phyloP scores from a whole-genome alignment of 1,140 invertebrate genomes.

The Drosophila kanapiae region DNA sequence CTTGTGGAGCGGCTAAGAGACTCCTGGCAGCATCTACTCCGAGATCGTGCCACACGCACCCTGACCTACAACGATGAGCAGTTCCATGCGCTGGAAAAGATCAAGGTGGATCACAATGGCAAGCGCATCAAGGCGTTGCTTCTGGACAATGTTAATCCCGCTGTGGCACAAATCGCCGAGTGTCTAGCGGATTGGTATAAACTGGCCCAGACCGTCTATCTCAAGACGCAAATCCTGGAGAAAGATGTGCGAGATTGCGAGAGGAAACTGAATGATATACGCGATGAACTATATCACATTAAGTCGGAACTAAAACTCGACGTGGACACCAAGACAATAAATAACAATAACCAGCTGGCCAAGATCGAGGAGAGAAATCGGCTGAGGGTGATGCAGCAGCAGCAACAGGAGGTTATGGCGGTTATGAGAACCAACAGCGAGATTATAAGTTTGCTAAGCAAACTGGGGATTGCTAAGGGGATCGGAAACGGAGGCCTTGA shows the following conservation, averaged over 20 bases:
- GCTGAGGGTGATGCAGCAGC: constrained; percentile 68
- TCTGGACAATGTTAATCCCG: constrained; percentile 88
- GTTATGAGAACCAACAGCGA: constrained; percentile 68
- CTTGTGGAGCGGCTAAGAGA: constrained; percentile 93
- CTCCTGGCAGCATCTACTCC: constrained; percentile 95
- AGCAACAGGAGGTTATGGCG: constrained; percentile 70
- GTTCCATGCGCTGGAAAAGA: constrained; percentile 95
- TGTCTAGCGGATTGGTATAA: constrained; percentile 93
- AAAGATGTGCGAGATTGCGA: constrained; percentile 89
- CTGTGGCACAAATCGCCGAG: constrained; percentile 89
- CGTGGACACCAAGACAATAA: constrained; percentile 63
- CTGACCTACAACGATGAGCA: constrained; percentile 97
- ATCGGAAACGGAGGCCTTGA: constrained; percentile 44
- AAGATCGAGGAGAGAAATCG: constrained; percentile 79
- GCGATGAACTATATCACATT: constrained; percentile 71
- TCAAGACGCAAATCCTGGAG: constrained; percentile 90
- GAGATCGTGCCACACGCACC: constrained; percentile 93
- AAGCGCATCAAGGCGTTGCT: constrained; percentile 89
- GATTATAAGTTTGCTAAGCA: constrained; percentile 57
- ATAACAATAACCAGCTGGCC: constrained; percentile 74
- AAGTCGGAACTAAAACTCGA: constrained; percentile 74
- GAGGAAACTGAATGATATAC: constrained; percentile 72
- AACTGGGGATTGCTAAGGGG: constrained; percentile 54
- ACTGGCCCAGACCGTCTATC: constrained; percentile 91
- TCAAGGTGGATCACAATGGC: constrained; percentile 89